A percentile compares a stretch with the other conserved stretches of the same genome.
Evolutionary conservation across 2,888 invertebrate genomes (phyloP).

Genomic region (Tanypteryx hageni): DNA sequence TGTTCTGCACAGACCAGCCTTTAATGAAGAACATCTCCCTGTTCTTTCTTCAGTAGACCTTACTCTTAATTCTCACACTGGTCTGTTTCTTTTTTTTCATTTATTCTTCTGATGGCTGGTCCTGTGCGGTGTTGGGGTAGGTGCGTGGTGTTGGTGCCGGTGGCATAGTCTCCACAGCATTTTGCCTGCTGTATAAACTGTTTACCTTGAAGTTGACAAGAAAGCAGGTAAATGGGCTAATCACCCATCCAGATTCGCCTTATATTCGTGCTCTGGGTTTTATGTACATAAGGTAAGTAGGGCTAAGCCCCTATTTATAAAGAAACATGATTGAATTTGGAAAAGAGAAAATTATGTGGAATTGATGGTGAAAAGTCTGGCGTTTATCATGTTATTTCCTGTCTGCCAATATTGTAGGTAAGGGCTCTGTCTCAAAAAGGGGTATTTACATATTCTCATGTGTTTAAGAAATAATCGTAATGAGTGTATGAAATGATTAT

Average conservation of each 20-base stretch:
- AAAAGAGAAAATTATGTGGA: slow-evolving; percentile 17
- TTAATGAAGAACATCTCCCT: neutral
- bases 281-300: slow-evolving; percentile 83
- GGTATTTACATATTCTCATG: too few species aligned
- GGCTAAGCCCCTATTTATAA: slow-evolving; percentile 46
- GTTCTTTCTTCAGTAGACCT: neutral
- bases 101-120: neutral
- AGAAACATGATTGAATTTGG: slow-evolving; percentile 37
- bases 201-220: slow-evolving; percentile 97
- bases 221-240: slow-evolving; percentile 96
- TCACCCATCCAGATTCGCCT: slow-evolving; percentile 97
- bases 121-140: slow-evolving; percentile 75
- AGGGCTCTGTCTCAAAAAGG: neutral
- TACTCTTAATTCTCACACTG: neutral
- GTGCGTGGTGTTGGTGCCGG: slow-evolving; percentile 99
- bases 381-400: neutral
- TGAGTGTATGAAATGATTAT: too few species aligned
- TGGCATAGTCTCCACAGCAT: slow-evolving; percentile 99
- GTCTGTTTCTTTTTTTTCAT: neutral
- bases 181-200: slow-evolving; percentile 98
- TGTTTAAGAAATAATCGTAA: too few species aligned
- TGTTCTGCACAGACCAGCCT: slow-evolving; percentile 9
- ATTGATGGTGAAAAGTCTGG: slow-evolving; percentile 27
- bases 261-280: slow-evolving; percentile 97
- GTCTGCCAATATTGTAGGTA: neutral